Evolutionary conservation across 2,888 invertebrate species (phyloP), one percentile per base, ranked within the genome.

Genomic region (Callimorpha dominula): DNA sequence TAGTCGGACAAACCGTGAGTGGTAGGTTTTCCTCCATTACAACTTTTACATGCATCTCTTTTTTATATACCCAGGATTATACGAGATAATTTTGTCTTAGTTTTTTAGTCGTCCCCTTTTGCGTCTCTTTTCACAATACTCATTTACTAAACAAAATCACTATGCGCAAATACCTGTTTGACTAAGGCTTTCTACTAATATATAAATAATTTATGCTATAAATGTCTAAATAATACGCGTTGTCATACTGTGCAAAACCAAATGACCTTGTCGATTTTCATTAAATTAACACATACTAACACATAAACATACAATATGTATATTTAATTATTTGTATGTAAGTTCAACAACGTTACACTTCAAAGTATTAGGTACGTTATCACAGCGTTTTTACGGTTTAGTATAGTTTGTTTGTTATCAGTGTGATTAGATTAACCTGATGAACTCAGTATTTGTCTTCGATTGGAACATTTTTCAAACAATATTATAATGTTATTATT

Each of bases 221-320:
- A 1, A 65, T 67, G 54, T 54, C 43, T 65, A 65, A 65, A 65
- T 65, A 62, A 62, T 62, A 1, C 43, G 43, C 43, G 43, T 4
- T 46, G 43, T 46, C 64, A 43, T 11, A 15, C 14, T 54, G 20
- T 31, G 54, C 20, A 84, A 74, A 85, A 74, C 73, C 74, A 42
- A 80, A 80, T 80, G 84, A 57, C 88, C 87, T 87, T 86, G 86
- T 70, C 74, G 57, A 82, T 80, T 83, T 86, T 85, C 82, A 78
- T 81, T 76, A 71, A 64, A 46, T 60, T 62, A 70, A 69, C 70
- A 79, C 78, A 71, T 79, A 80, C 82, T 75, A 12, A 46, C 12
- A 20, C 54, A 43, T 1, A 43, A 43, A 31, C 17, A 42, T 43
- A 5, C 52, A n/a, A n/a, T n/a, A 50, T 31, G 43, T 17, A 31